Evolutionary conservation across 2,113 vertebrate genomes (phyloP).

Genomic region (Bucco capensis): DNA sequence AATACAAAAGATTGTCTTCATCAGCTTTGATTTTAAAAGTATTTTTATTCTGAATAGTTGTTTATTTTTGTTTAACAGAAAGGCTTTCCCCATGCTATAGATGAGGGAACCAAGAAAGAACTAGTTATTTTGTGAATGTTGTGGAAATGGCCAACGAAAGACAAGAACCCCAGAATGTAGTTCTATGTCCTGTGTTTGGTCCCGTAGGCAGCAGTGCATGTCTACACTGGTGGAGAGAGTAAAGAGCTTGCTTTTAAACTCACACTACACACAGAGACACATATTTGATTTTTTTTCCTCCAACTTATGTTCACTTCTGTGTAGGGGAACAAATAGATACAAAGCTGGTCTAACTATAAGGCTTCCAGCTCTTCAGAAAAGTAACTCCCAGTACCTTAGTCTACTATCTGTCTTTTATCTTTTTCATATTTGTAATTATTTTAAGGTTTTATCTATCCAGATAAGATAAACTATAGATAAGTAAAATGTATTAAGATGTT

Average conservation of each 20-base stretch:
- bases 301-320: background rate
- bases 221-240: background rate
- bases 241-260: background rate
- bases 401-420: background rate
- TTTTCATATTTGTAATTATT: background rate
- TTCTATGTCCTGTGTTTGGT: background rate
- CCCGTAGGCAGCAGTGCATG: background rate
- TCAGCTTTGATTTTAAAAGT: background rate
- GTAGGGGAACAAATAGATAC: background rate
- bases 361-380: background rate
- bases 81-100: background rate
- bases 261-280: fast-evolving
- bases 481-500: background rate
- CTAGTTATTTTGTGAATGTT: background rate
- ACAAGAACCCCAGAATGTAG: background rate
- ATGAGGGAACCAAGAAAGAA: background rate
- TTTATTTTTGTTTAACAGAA: background rate
- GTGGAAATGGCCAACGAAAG: background rate
- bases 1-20: background rate
- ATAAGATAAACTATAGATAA: background rate
- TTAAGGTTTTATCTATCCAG: background rate
- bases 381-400: background rate
- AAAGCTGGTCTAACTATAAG: background rate
- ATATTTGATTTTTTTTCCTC: background rate
- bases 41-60: background rate